These are phyloP conservation scores for Neolamprologus longior DNA, from an alignment of 2,113 vertebrate species.

Conservation along the genomic window DNA sequence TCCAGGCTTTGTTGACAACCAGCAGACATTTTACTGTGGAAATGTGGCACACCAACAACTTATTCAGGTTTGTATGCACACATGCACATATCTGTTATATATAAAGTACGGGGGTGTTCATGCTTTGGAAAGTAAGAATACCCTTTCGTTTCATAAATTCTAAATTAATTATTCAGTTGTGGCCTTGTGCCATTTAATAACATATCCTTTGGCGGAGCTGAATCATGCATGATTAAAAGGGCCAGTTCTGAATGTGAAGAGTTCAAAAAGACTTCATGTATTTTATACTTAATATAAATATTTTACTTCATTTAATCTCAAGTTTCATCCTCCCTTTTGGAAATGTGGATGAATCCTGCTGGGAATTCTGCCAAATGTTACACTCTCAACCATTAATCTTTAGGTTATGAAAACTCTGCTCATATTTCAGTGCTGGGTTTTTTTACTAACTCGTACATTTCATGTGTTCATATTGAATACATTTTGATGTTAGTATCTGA, in stretches of 20 bases:
- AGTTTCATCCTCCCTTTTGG: not conserved
- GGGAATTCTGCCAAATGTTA: not conserved
- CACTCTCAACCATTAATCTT: not conserved
- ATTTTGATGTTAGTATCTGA: not conserved
- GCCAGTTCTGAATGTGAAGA: not conserved
- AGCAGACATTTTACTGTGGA: conserved; percentile 98
- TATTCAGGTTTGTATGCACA: conserved; percentile 79
- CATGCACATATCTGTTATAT: not conserved
- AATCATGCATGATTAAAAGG: conserved; percentile 27
- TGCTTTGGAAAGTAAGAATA: not conserved
- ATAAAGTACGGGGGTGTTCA: not conserved
- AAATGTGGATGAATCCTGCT: not conserved
- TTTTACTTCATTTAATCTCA: conserved; percentile 32
- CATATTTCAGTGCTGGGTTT: not conserved
- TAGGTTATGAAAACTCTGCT: not conserved
- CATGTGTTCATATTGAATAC: not conserved
- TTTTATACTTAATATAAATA: conserved; percentile 20
- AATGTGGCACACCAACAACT: conserved; percentile 94
- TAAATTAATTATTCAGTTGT: conserved; percentile 22
- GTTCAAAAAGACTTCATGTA: not conserved
- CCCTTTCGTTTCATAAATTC: not conserved
- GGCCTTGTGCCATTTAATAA: conserved; percentile 6
- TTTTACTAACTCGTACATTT: not conserved
- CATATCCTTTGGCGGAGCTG: not conserved
- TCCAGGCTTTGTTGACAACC: conserved; percentile 93